Base-by-base conservation (phyloP, 2,888 invertebrate genomes). In the Nycteola revayana region DNA sequence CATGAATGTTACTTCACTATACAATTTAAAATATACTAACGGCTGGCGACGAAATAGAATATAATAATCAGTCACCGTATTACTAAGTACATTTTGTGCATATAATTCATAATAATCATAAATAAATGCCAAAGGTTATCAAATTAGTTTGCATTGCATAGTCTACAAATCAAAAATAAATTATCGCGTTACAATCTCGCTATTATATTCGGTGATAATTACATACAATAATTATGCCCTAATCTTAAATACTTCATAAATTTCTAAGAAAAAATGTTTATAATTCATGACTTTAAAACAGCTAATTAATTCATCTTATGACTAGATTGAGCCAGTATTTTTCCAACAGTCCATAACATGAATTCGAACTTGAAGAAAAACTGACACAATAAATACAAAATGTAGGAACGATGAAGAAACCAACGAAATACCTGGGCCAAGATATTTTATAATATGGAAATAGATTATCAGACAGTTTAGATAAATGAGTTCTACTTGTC, bases 291-390 rank as follows among this genome's bases (percentile, higher is more conserved):
- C 78, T 74, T 77, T 70, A 71, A 69, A 81, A 81, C 72, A 77
- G 77, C 77, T 81, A 76, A 85, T 85, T 84, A 80, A 85, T 85
- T 84, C 80, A 85, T 84, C 87, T 88, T 88, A 88, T 87, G 87
- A 88, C 87, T 88, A 88, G 87, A 88, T 87, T 88, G 87, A 88
- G 87, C 84, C 87, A 87, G 86, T 82, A 68, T 66, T 73, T 67
- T 75, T 70, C 71, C 67, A 61, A 76, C 68, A 75, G 75, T 77
- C 70, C 74, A 70, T 66, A 66, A 58, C 60, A 58, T 68, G 63
- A 60, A 65, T 63, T 60, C 50, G 72, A 81, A 76, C 73, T 68
- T 60, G 60, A 74, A 76, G 77, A 76, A 79, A 80, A 80, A 69
- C 81, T 81, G 82, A 84, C 82, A 69, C 79, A 80, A 80, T 73